A percentile compares a stretch with the other conserved stretches of the same genome.
These are phyloP conservation scores for Simalia tracyae DNA, from an alignment of 2,797 vertebrate genomes.

Conservation along the genomic window DNA sequence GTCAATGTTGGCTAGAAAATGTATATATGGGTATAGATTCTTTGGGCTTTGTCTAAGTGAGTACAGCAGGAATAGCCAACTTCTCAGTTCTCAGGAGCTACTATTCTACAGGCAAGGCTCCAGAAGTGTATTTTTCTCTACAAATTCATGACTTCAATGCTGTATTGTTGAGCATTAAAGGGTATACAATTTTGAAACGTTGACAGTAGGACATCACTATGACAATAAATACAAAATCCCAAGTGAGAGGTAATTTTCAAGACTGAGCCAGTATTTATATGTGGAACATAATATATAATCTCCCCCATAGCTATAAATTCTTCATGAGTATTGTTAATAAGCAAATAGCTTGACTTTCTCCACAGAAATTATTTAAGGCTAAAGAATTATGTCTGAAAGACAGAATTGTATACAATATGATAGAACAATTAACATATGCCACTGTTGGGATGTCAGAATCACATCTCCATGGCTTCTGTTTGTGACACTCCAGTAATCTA, in stretches of 20 bases:
- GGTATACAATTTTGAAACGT: background rate
- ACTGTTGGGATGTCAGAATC: background rate
- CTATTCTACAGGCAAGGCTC: background rate
- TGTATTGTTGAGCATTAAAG: background rate
- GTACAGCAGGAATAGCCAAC: background rate
- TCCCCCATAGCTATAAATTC: background rate
- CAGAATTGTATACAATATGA: background rate
- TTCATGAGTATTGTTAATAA: background rate
- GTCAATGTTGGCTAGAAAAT: conserved; percentile 1
- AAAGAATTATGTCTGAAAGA: background rate
- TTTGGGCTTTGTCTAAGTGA: background rate
- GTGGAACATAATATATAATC: too few relatives aligned
- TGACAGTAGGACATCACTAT: background rate
- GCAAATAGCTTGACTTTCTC: background rate
- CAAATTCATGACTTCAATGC: background rate
- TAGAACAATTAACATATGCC: background rate
- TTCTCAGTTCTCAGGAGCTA: background rate
- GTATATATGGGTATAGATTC: background rate
- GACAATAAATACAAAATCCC: background rate
- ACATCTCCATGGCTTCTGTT: background rate
- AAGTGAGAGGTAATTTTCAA: background rate
- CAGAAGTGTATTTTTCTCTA: background rate
- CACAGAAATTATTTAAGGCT: background rate
- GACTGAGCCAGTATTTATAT: background rate
- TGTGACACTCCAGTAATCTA: background rate